These are phyloP conservation scores for Avahi laniger DNA, from an alignment of 2,797 vertebrate species.

Conservation along the genomic window DNA sequence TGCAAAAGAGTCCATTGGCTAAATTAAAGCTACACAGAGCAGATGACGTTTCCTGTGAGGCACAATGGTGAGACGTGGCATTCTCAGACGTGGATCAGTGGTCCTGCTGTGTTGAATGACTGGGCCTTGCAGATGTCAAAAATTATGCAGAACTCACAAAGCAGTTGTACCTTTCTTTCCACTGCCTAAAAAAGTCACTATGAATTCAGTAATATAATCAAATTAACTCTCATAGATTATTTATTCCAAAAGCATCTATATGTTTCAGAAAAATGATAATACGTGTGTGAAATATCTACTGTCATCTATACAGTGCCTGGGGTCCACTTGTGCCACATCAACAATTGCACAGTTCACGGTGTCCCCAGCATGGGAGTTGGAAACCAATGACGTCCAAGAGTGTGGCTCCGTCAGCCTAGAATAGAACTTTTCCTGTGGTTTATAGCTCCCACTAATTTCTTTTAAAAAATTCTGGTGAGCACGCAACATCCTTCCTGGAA, in stretches of 20 bases:
- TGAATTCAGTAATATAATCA: background rate
- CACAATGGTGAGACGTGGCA: too few relatives aligned
- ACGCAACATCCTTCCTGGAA: background rate
- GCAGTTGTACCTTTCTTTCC: background rate
- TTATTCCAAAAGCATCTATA: background rate
- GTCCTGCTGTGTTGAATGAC: background rate
- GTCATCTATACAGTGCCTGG: too few relatives aligned
- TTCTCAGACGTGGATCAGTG: too few relatives aligned
- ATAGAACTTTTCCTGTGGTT: background rate
- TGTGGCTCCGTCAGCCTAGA: background rate
- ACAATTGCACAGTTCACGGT: too few relatives aligned
- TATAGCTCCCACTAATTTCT: background rate
- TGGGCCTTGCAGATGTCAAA: background rate
- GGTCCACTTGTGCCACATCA: too few relatives aligned
- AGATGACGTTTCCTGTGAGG: background rate
- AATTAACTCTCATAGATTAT: background rate
- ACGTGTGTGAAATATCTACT: too few relatives aligned
- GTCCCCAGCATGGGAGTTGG: too few relatives aligned
- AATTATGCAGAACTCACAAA: background rate
- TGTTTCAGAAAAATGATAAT: too few relatives aligned
- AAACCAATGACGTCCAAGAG: too few relatives aligned
- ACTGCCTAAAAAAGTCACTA: background rate
- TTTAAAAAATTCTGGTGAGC: background rate
- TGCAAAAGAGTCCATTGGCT: too few relatives aligned
- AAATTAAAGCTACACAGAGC: background rate